phyloP scores from a whole-genome alignment of 2,888 invertebrate genomes.

The Dastarcus helophoroides region DNA sequence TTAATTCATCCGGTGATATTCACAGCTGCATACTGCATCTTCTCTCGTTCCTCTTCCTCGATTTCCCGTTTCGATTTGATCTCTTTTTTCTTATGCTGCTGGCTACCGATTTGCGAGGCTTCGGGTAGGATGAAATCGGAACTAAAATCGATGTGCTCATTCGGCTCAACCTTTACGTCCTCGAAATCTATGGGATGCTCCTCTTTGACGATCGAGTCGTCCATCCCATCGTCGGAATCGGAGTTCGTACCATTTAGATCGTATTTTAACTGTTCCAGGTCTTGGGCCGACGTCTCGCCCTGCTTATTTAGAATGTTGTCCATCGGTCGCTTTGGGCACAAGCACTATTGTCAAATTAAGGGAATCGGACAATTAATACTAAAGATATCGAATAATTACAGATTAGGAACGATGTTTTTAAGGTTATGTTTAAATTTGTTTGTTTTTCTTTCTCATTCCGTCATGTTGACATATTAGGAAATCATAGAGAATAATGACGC shows the following conservation, averaged over 20 bases:
- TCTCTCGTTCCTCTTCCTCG: conserved; percentile 89
- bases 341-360: too few species aligned
- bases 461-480: too few species aligned
- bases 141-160: conserved; percentile 20
- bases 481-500: too few species aligned
- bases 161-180: conserved; percentile 39
- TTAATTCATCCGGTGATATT: conserved; percentile 1
- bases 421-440: too few species aligned
- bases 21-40: conserved; percentile 73
- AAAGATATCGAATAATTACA: too few species aligned
- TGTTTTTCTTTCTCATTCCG: too few species aligned
- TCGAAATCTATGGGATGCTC: conserved; percentile 99
- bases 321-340: too few species aligned
- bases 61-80: conserved; percentile 68
- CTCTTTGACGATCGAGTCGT: conserved; percentile 98
- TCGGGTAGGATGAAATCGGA: conserved; percentile 33
- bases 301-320: conserved; percentile 21
- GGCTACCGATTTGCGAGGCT: conserved; percentile 20
- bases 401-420: too few species aligned
- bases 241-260: conserved; percentile 28
- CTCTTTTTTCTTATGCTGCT: conserved; percentile 49
- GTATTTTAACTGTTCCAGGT: conserved; percentile 28
- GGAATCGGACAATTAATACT: not conserved
- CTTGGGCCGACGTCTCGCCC: conserved; percentile 15
- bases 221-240: conserved; percentile 35